Conservation (phyloP, 2,113 vertebrate species). For the Hipposideros armiger region DNA sequence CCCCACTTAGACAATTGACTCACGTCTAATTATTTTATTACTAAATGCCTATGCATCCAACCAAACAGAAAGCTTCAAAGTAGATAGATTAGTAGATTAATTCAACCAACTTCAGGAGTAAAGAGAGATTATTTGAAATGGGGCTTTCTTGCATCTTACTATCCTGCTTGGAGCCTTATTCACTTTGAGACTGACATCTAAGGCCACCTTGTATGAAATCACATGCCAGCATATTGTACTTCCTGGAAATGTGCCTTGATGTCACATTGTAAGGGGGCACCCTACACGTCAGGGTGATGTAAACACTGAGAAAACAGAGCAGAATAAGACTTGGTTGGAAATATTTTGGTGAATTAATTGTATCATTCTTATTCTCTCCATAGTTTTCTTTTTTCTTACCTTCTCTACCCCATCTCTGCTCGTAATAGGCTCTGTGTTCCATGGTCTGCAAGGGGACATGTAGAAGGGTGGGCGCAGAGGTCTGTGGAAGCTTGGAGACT, state of each 20-base stretch:
- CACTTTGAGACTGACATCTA: neutral
- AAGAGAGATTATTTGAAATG: neutral
- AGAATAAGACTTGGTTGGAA: neutral
- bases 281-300: neutral
- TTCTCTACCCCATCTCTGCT: neutral
- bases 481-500: neutral
- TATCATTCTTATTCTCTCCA: neutral
- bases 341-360: neutral
- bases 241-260: neutral
- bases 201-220: neutral
- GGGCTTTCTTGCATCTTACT: neutral
- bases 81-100: neutral
- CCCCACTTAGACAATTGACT: neutral
- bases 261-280: neutral
- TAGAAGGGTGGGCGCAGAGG: neutral
- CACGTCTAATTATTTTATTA: constrained; percentile 25
- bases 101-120: neutral
- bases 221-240: no score
- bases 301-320: neutral
- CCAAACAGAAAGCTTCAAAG: constrained; percentile 8
- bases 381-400: neutral
- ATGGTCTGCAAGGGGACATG: neutral
- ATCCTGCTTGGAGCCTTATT: neutral
- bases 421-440: neutral
- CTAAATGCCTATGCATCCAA: constrained; percentile 15